phyloP scores from a whole-genome alignment of 2,888 invertebrate species.

The Aphidoletes aphidimyza region DNA sequence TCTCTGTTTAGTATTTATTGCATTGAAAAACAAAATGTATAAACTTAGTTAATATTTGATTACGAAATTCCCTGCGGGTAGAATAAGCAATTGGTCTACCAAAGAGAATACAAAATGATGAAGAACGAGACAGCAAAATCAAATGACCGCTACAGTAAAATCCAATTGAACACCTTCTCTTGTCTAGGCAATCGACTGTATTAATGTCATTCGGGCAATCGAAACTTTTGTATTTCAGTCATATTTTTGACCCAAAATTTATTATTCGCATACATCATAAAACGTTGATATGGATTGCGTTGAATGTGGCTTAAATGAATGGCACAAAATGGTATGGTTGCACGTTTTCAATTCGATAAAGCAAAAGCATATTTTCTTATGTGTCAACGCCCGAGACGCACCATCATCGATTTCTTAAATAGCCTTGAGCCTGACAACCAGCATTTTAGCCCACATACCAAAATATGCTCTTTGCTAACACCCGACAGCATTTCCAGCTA shows the following conservation, averaged over 20 bases:
- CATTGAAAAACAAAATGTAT: conserved; percentile 15
- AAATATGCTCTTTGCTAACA: too few relatives aligned
- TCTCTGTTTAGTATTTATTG: conserved; percentile 5
- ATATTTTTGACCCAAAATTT: conserved; percentile 3
- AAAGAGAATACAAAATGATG: background rate
- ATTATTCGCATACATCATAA: conserved; percentile 42
- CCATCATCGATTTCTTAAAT: background rate
- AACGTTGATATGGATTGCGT: background rate
- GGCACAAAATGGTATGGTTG: too few relatives aligned
- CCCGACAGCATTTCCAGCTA: background rate
- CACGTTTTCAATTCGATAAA: too few relatives aligned
- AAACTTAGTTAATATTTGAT: conserved; percentile 42
- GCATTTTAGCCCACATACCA: too few relatives aligned
- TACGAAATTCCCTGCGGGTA: background rate
- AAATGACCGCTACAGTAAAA: background rate
- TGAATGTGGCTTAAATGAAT: too few relatives aligned
- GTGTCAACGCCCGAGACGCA: background rate
- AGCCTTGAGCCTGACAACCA: background rate
- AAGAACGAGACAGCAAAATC: background rate
- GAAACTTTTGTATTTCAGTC: background rate
- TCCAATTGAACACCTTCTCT: conserved; percentile 19
- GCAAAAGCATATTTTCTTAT: too few relatives aligned
- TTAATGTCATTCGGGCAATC: background rate
- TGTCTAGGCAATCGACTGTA: background rate
- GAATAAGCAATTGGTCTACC: conserved; percentile 31